These are phyloP conservation scores for Lepisosteus osseus DNA, from an alignment of 2,113 vertebrate species.

Conservation along the genomic window DNA sequence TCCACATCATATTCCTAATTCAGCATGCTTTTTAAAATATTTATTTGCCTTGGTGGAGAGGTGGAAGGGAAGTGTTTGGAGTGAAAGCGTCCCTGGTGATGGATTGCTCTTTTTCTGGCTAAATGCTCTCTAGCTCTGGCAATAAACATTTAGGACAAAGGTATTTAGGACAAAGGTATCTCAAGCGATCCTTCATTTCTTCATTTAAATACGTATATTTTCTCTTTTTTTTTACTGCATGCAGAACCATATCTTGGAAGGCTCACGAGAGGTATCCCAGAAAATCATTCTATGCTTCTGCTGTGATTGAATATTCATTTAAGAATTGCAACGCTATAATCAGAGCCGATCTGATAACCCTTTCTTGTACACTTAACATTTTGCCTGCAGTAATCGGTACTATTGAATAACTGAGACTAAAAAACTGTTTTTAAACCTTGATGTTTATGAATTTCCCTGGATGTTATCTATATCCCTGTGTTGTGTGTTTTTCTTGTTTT, in stretches of 20 bases:
- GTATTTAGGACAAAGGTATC: no score
- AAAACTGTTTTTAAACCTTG: slow-evolving; percentile 14
- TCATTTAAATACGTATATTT: slow-evolving; percentile 31
- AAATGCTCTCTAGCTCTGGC: no score
- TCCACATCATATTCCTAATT: no score
- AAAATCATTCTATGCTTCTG: slow-evolving; percentile 30
- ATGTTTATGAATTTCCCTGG: slow-evolving; percentile 6
- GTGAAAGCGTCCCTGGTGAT: no score
- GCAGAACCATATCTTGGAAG: slow-evolving; percentile 48
- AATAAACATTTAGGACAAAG: no score
- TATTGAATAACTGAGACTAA: slow-evolving; percentile 23
- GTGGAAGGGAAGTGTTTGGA: no score
- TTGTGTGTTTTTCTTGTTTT: slow-evolving; percentile 20
- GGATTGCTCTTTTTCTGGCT: no score
- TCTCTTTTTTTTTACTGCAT: slow-evolving; percentile 38
- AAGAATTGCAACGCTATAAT: slow-evolving; percentile 15
- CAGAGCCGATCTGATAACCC: slow-evolving; percentile 21
- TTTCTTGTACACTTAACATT: slow-evolving; percentile 28
- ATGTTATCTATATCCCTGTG: slow-evolving; percentile 15
- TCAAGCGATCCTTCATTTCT: no score
- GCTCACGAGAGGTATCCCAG: slow-evolving; percentile 49
- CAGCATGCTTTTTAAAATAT: no score
- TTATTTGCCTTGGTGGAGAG: no score
- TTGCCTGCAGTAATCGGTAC: slow-evolving; percentile 31
- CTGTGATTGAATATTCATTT: slow-evolving; percentile 38